These are phyloP conservation scores for Aspidapion aeneum DNA, from an alignment of 2,888 invertebrate genomes.

Conservation along the genomic window DNA sequence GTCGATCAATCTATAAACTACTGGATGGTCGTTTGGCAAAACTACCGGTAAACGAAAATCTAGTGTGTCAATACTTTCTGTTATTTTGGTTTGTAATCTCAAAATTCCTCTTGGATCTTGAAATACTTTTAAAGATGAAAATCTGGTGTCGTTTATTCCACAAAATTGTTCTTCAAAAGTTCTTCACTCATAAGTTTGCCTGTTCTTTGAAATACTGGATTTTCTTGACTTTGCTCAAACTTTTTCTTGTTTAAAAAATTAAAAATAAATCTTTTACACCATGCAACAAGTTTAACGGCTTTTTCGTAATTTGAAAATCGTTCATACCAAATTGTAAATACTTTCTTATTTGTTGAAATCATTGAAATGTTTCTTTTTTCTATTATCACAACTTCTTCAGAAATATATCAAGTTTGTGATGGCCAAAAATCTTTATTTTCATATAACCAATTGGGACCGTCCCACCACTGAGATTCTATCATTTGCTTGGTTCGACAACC, in stretches of 20 bases:
- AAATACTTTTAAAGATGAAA: too few species aligned
- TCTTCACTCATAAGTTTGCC: neutral
- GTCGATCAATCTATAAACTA: constrained; percentile 17
- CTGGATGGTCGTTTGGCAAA: constrained; percentile 20
- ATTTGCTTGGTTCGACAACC: neutral
- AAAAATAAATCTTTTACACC: neutral
- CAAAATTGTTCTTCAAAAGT: too few species aligned
- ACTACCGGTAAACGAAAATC: constrained; percentile 19
- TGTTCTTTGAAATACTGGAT: neutral
- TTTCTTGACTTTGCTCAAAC: neutral
- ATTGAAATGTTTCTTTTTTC: neutral
- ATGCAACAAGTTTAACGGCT: neutral
- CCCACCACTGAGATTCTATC: neutral
- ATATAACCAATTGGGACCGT: neutral
- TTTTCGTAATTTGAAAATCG: neutral
- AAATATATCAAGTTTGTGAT: neutral
- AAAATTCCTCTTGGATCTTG: neutral
- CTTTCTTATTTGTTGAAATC: neutral
- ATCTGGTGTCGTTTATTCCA: too few species aligned
- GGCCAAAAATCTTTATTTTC: too few species aligned
- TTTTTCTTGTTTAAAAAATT: neutral
- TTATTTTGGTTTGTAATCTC: constrained; percentile 7
- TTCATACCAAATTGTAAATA: neutral
- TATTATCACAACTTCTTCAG: neutral
- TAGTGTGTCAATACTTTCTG: constrained; percentile 15